phyloP scores from a whole-genome alignment of 1,140 invertebrate genomes.

The Drosophila sp. region DNA sequence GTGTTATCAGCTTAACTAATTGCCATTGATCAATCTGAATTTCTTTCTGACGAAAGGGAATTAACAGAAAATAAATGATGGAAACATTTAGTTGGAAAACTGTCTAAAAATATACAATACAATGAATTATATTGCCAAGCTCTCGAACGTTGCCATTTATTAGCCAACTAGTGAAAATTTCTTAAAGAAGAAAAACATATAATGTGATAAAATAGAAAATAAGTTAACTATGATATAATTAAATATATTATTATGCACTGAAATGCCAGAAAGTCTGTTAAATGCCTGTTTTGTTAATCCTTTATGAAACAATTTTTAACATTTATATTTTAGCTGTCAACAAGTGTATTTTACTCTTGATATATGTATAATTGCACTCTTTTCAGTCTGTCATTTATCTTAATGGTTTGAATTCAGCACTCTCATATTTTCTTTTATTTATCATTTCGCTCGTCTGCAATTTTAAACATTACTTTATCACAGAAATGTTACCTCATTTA shows the following conservation, averaged over 20 bases:
- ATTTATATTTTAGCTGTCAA: too few species aligned
- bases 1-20: constrained; percentile 15
- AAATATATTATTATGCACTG: too few species aligned
- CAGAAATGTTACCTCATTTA: constrained; percentile 11
- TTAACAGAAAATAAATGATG: not conserved
- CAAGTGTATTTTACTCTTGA: not conserved
- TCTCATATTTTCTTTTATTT: not conserved
- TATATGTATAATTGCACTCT: too few species aligned
- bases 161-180: too few species aligned
- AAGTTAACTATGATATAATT: too few species aligned
- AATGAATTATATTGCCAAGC: too few species aligned
- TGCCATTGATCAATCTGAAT: constrained; percentile 26
- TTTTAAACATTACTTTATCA: constrained; percentile 11
- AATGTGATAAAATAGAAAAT: too few species aligned
- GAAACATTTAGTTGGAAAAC: not conserved
- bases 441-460: not conserved
- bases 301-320: too few species aligned
- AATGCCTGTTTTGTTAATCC: too few species aligned
- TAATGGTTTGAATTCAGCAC: not conserved
- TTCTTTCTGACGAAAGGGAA: constrained; percentile 7
- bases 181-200: too few species aligned
- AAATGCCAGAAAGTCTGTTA: too few species aligned
- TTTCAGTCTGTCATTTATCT: not conserved
- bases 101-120: not conserved
- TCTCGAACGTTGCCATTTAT: too few species aligned